Evolutionary conservation across 2,113 vertebrate species (phyloP).

Genomic region (Tachysurus fulvidraco): DNA sequence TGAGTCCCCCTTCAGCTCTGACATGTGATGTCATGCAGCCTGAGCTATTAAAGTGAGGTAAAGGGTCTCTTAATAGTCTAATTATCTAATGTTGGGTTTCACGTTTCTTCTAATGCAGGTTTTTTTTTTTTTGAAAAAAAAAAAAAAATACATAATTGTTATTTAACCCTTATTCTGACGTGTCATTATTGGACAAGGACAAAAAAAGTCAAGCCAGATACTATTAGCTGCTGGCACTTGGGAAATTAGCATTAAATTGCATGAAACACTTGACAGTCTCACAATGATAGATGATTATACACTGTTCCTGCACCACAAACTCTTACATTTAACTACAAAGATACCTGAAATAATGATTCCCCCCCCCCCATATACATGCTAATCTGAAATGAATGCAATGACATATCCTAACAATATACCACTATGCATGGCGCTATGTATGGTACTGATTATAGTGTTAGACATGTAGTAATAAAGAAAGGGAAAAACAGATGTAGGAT

Average conservation of each 20-base stretch:
- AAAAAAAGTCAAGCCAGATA: background rate
- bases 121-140: background rate
- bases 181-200: background rate
- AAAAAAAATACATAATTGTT: background rate
- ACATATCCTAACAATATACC: background rate
- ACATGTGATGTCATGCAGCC: conserved; percentile 53
- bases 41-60: conserved; percentile 42
- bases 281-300: background rate
- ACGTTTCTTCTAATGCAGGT: background rate
- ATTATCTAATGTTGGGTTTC: background rate
- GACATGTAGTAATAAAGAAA: background rate
- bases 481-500: background rate
- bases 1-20: conserved; percentile 47
- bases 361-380: background rate
- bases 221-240: background rate
- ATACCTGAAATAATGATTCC: background rate
- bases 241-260: background rate
- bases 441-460: background rate
- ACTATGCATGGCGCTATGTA: background rate
- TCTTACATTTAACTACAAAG: background rate
- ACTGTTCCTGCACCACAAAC: background rate
- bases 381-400: background rate
- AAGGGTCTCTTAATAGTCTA: conserved; percentile 11
- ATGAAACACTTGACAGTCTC: conserved; percentile 1
- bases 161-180: background rate